A percentile compares a stretch with the other conserved stretches of the same genome.
These are phyloP conservation scores for Thryonomys swinderianus DNA, from an alignment of 2,113 vertebrate genomes.

Conservation along the genomic window DNA sequence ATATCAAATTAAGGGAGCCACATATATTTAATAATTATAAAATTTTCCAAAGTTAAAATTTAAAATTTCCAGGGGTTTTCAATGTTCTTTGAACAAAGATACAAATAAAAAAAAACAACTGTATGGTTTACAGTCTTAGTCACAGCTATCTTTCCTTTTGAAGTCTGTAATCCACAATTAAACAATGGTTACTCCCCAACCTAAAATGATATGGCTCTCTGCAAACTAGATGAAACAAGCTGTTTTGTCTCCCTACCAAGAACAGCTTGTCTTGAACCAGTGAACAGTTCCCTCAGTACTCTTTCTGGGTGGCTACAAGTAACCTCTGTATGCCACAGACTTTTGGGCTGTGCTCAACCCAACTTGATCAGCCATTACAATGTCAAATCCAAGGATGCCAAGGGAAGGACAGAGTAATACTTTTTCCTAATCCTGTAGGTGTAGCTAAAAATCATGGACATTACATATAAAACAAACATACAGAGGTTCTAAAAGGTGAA, in stretches of 20 bases:
- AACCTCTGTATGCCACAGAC: not conserved
- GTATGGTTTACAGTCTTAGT: not conserved
- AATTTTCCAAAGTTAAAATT: not conserved
- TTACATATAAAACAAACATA: not conserved
- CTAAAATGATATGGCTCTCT: not conserved
- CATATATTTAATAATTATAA: not conserved
- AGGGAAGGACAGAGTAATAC: not conserved
- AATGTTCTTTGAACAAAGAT: not conserved
- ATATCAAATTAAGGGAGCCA: constrained; percentile 37
- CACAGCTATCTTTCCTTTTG: not conserved
- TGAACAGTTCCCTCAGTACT: not conserved
- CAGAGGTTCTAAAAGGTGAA: not conserved
- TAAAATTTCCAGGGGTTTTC: constrained; percentile 1
- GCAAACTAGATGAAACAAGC: not conserved
- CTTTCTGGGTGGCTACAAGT: not conserved
- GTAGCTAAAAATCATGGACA: not conserved
- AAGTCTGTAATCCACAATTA: not conserved
- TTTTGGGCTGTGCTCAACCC: not conserved
- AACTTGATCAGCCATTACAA: not conserved
- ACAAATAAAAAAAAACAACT: constrained; percentile 29
- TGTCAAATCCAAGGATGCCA: not conserved
- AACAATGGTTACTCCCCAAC: not conserved
- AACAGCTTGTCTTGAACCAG: not conserved
- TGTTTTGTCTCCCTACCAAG: not conserved
- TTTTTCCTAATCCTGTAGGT: not conserved